Evolutionary conservation across 2,113 vertebrate genomes (phyloP).

Genomic region (Anoplopoma fimbria): DNA sequence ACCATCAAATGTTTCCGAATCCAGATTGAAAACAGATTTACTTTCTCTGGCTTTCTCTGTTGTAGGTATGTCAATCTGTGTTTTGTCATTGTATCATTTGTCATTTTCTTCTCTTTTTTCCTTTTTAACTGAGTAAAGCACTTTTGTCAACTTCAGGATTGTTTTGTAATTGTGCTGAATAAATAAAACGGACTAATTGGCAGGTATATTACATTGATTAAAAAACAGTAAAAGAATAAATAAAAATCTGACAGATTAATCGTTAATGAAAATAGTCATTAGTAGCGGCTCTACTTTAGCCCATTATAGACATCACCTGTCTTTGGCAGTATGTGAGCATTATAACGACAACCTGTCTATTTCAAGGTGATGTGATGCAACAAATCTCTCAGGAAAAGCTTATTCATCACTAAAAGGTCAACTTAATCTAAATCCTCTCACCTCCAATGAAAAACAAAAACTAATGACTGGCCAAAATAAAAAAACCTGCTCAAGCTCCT

Average conservation of each 20-base stretch:
- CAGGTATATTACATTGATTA: not conserved
- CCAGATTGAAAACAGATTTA: not conserved
- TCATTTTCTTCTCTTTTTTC: not conserved
- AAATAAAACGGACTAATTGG: not conserved
- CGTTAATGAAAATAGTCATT: not conserved
- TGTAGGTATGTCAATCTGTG: not conserved
- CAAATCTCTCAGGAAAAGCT: slow-evolving; percentile 21
- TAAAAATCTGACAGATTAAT: not conserved
- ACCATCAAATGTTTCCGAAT: not conserved
- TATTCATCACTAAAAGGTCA: slow-evolving; percentile 44
- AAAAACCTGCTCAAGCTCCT: slow-evolving; percentile 12
- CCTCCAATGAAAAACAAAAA: not conserved
- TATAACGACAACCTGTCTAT: not conserved
- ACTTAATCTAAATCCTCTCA: slow-evolving; percentile 42
- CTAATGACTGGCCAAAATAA: slow-evolving; percentile 21
- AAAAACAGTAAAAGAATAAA: not conserved
- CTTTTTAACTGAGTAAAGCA: not conserved
- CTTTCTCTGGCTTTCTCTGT: not conserved
- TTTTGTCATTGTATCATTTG: not conserved
- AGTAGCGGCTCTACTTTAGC: not conserved
- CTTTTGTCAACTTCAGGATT: not conserved
- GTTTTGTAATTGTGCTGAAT: not conserved
- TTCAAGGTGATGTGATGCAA: slow-evolving; percentile 20
- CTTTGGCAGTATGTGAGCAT: not conserved
- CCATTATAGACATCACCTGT: not conserved